A percentile compares a stretch with the other conserved stretches of the same genome.
Conservation (phyloP, 2,797 vertebrate species). For the Smutsia temminckii region DNA sequence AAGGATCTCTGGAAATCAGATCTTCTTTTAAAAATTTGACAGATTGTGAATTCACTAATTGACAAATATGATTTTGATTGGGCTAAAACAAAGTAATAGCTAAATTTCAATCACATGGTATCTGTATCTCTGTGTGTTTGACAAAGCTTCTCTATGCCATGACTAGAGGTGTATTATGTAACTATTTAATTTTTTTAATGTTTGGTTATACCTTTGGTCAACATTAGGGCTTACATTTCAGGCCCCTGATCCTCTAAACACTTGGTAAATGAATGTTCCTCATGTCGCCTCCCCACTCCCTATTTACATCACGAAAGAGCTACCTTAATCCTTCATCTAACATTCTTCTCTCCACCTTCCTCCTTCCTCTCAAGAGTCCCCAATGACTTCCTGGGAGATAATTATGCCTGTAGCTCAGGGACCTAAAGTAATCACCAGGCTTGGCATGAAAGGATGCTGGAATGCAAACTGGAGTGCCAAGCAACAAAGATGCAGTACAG, state of each 20-base stretch:
- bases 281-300: background rate
- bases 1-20: constrained; percentile 12
- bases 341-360: background rate
- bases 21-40: background rate
- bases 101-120: background rate
- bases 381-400: constrained; percentile 52
- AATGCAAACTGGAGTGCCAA: constrained; percentile 46
- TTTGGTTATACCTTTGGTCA: background rate
- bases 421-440: constrained; percentile 62
- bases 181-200: background rate
- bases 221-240: background rate
- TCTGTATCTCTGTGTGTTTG: background rate
- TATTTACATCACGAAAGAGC: background rate
- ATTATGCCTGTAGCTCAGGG: constrained; percentile 61
- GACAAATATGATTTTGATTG: background rate
- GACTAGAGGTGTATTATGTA: background rate
- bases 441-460: constrained; percentile 64
- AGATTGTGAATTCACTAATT: background rate
- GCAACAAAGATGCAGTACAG: constrained; percentile 69
- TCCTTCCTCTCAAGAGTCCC: constrained; percentile 36
- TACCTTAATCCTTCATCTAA: background rate
- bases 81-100: background rate
- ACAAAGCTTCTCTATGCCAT: background rate
- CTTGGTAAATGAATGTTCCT: background rate
- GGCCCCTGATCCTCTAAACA: background rate